Evolutionary conservation across 2,888 invertebrate species (phyloP).

Genomic region (Caenorhabditis sp.): DNA sequence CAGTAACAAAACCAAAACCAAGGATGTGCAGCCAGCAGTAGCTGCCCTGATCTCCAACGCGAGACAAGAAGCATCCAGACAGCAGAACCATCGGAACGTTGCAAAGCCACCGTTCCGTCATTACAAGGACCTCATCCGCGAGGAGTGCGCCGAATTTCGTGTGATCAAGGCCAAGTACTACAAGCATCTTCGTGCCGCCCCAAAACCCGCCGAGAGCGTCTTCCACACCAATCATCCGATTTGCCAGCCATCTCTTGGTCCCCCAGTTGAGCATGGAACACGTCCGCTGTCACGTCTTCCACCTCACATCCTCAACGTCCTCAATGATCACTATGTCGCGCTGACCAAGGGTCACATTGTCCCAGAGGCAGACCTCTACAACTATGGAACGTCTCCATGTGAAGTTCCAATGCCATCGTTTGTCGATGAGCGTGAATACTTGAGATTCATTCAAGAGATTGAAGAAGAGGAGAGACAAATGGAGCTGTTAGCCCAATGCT

Average conservation of each 20-base stretch:
- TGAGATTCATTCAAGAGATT: slow-evolving; percentile 18
- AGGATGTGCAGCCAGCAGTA: background rate
- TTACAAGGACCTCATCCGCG: background rate
- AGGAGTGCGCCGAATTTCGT: background rate
- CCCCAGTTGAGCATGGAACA: background rate
- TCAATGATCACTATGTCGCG: slow-evolving; percentile 42
- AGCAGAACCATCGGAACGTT: background rate
- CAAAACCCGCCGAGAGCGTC: background rate
- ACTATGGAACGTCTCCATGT: slow-evolving; percentile 31
- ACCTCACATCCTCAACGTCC: slow-evolving; percentile 33
- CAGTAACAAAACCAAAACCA: slow-evolving; percentile 14
- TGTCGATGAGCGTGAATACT: slow-evolving; percentile 25
- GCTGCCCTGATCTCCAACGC: background rate
- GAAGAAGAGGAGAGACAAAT: slow-evolving; percentile 20
- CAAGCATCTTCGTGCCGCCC: slow-evolving; percentile 20
- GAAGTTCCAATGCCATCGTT: slow-evolving; percentile 33
- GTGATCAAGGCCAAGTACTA: slow-evolving; percentile 25
- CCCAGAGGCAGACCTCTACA: slow-evolving; percentile 45
- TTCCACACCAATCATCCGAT: slow-evolving; percentile 14
- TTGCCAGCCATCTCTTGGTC: slow-evolving; percentile 37
- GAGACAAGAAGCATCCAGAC: background rate
- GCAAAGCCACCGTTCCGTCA: background rate
- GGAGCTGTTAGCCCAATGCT: background rate
- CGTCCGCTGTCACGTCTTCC: slow-evolving; percentile 51
- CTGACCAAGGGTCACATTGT: slow-evolving; percentile 28